Base-by-base conservation (phyloP, 2,888 invertebrate genomes). In the Trissoscelio sp. region DNA sequence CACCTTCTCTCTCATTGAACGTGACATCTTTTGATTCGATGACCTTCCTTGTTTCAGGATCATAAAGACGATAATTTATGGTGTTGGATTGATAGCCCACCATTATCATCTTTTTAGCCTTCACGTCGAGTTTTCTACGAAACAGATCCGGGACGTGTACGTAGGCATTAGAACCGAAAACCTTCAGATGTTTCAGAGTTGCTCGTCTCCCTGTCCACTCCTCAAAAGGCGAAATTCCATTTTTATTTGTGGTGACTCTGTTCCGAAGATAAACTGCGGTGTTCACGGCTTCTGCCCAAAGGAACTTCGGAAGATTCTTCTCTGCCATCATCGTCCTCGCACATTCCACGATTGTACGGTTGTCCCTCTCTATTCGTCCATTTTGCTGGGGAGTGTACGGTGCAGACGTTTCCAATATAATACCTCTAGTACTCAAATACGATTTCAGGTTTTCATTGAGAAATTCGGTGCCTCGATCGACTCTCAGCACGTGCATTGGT, bases 221-320 rank as follows among this genome's bases (percentile, higher is more conserved):
- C 73, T 87, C 86, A 31, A 66, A 86, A 3, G 84, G 77, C 2
- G 86, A 82, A 0, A 48, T n/a, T n/a, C n/a, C n/a, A n/a, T n/a
- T n/a, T n/a, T n/a, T n/a, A n/a, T n/a, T n/a, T n/a, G n/a, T n/a
- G n/a, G n/a, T n/a, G n/a, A n/a, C n/a, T n/a, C n/a, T n/a, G n/a
- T n/a, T n/a, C n/a, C n/a, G n/a, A n/a, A 62, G 14, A 14, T 80
- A 82, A 0, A 80, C 74, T 5, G 83, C 80, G 3, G 74, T 74
- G 24, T 80, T 80, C 2, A 78, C 70, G 0, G 84, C 83, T 58
- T 85, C 84, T 4, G 83, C 84, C 83, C 84, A 84, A 11, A 83
- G 11, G 18, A 16, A 55, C n/a, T 57, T 57, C 0, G 60, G 60
- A 4, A 60, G 16, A 44, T 42, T 11, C 3, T 18, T 44, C 7